Percentiles rank a stretch among this genome's conserved stretches.
Evolutionary conservation across 2,113 vertebrate species (phyloP).

Genomic region (Eublepharis macularius): DNA sequence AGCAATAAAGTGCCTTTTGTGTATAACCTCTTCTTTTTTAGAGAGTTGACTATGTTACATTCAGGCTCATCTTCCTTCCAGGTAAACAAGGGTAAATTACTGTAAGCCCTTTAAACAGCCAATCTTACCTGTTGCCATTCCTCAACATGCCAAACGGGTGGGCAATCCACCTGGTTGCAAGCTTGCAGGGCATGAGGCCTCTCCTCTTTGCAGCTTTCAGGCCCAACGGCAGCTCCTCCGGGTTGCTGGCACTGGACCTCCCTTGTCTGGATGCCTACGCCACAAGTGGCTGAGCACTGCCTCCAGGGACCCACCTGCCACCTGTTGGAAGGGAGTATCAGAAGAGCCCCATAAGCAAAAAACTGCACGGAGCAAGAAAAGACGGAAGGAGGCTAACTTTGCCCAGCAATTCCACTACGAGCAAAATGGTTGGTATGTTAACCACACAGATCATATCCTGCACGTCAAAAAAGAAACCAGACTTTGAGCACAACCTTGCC

Average conservation of each 20-base stretch:
- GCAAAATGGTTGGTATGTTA: background rate
- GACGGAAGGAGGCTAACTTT: background rate
- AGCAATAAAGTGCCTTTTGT: too few species aligned
- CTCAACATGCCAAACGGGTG: slow-evolving; percentile 84
- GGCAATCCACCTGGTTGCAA: slow-evolving; percentile 89
- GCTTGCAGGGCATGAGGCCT: slow-evolving; percentile 83
- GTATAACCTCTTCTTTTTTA: too few species aligned
- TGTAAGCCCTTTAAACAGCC: background rate
- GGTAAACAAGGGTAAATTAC: too few species aligned
- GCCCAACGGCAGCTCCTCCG: slow-evolving; percentile 52
- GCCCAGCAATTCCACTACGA: background rate
- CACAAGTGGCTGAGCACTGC: slow-evolving; percentile 85
- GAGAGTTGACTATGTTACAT: too few species aligned
- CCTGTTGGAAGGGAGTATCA: slow-evolving; percentile 63
- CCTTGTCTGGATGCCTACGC: slow-evolving; percentile 87
- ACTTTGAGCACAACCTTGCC: too few species aligned
- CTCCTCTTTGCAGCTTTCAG: slow-evolving; percentile 72
- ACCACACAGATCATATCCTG: too few species aligned
- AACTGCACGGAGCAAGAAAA: accelerated
- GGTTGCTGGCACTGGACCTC: slow-evolving; percentile 80
- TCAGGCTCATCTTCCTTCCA: too few species aligned
- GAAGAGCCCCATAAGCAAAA: background rate
- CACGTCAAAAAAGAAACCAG: too few species aligned
- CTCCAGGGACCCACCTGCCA: slow-evolving; percentile 86
- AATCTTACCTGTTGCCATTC: slow-evolving; percentile 87